Base-by-base conservation (phyloP, 37 sponge, comb jelly and placozoan genomes). In the Aphrocallistes beatrix region DNA sequence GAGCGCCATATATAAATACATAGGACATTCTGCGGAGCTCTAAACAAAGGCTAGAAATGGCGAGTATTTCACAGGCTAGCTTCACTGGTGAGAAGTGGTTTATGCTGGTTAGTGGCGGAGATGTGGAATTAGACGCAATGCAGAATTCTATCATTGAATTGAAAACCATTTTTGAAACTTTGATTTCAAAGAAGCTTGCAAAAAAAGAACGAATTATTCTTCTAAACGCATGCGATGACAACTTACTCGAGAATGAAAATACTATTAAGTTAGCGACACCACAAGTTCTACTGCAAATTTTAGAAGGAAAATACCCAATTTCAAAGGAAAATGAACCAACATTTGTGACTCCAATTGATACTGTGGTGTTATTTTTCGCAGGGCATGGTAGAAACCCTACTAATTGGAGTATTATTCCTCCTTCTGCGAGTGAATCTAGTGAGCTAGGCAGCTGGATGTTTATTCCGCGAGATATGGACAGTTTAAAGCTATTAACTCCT, bases 401-500 rank as follows among this genome's bases (percentile, higher is more conserved):
- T 1, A 30, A 60, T 13, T 60, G 75, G 75, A 60, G 32, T 21
- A 60, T 60, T 19, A 60, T 60, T 3, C 75, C 75, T 28, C 75
- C 75, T 19, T 60, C 75, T 32, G 25, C 32, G 10, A 30, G 17
- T 3, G 21, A 60, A 60, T 60, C 10, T 60, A 30, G n/a, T 21
- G 17, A 60, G 25, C n/a, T 60, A 60, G 75, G 75, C 8, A 60
- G 75, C n/a, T 60, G 75, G 75, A 60, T 60, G 75, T 60, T 60
- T 6, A 25, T 19, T 13, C 3, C 17, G 3, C 28, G n/a, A 32
- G 10, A 32, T 60, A 19, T 6, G 8, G 21, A 60, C 1, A 1
- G 3, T 32, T 28, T 6, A 3, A 28, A 19, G 3, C 75, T 60
- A 6, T 60, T 60, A 6, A 19, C 75, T 25, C 75, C 75, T 3